A percentile compares a stretch with the other conserved stretches of the same genome.
Conservation (phyloP, 2,113 vertebrate species). For the Sturnira hondurensis region DNA sequence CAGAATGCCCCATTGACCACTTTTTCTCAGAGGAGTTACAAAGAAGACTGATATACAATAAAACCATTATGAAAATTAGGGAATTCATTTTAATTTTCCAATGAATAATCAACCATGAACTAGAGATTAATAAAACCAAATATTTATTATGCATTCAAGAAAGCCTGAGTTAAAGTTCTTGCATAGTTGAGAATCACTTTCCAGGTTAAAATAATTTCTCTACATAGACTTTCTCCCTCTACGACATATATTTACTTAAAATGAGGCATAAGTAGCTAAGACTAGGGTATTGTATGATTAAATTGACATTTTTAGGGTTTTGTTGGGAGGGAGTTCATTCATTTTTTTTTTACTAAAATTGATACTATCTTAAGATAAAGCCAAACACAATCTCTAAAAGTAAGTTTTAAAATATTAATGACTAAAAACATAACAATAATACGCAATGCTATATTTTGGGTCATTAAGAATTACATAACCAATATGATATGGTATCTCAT, state of each 20-base stretch:
- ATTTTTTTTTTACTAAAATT: conserved; percentile 14
- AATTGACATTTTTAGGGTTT: not conserved
- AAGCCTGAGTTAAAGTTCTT: not conserved
- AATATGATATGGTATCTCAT: too few species aligned
- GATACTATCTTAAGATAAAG: conserved; percentile 32
- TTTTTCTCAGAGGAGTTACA: conserved; percentile 48
- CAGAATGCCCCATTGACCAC: conserved; percentile 47
- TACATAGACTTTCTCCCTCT: not conserved
- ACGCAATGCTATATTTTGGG: not conserved
- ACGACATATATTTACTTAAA: conserved; percentile 12
- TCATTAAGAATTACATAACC: conserved; percentile 20
- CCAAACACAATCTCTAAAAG: conserved; percentile 24
- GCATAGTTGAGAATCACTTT: not conserved
- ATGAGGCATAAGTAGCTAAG: not conserved
- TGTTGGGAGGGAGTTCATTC: not conserved
- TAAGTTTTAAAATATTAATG: conserved; percentile 41
- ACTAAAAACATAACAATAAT: conserved; percentile 24
- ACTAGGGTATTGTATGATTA: not conserved
- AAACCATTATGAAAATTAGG: conserved; percentile 63
- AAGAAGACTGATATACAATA: conserved; percentile 53
- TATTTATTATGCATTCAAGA: conserved; percentile 55
- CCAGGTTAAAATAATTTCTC: conserved; percentile 36
- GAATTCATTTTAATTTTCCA: conserved; percentile 68
- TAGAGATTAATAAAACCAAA: conserved; percentile 43
- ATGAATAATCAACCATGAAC: conserved; percentile 62